Conservation (phyloP, 1,140 invertebrate genomes). For the Bombus superbus region DNA sequence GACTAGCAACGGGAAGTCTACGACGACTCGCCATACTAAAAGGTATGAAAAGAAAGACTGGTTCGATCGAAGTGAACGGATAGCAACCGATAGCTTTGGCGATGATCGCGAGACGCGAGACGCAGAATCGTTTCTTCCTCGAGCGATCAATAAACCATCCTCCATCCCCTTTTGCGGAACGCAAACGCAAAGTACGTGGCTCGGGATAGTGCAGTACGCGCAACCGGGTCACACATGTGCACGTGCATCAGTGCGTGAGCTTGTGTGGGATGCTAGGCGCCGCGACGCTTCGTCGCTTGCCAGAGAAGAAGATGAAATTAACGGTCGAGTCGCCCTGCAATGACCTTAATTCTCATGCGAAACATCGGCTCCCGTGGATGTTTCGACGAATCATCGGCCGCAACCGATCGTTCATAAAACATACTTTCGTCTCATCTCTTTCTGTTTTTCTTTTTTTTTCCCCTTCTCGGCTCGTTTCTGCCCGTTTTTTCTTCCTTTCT, state of each 20-base stretch:
- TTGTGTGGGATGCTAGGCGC: slow-evolving; percentile 19
- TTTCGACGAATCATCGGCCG: slow-evolving; percentile 3
- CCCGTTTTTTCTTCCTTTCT: no score
- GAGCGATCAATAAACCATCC: slow-evolving; percentile 63
- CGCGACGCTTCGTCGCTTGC: slow-evolving; percentile 12
- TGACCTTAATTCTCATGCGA: slow-evolving; percentile 30
- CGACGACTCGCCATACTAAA: background rate
- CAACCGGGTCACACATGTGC: slow-evolving; percentile 48
- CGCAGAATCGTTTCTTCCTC: slow-evolving; percentile 66
- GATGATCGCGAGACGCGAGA: slow-evolving; percentile 55
- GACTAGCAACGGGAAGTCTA: background rate
- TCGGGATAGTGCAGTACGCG: slow-evolving; percentile 46
- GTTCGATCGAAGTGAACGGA: background rate
- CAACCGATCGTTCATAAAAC: background rate
- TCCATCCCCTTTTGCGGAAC: slow-evolving; percentile 60
- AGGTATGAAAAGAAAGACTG: background rate
- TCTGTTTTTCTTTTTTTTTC: background rate
- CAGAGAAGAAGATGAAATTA: slow-evolving; percentile 33
- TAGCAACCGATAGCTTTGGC: slow-evolving; percentile 31
- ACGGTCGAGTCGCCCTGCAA: slow-evolving; percentile 7
- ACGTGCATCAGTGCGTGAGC: slow-evolving; percentile 18
- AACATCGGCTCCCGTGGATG: background rate
- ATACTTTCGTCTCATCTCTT: background rate
- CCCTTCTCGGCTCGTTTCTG: no score
- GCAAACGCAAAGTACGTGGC: slow-evolving; percentile 66